Base-by-base conservation (phyloP, 2,888 invertebrate genomes). In the Drosophila nigricruria region DNA sequence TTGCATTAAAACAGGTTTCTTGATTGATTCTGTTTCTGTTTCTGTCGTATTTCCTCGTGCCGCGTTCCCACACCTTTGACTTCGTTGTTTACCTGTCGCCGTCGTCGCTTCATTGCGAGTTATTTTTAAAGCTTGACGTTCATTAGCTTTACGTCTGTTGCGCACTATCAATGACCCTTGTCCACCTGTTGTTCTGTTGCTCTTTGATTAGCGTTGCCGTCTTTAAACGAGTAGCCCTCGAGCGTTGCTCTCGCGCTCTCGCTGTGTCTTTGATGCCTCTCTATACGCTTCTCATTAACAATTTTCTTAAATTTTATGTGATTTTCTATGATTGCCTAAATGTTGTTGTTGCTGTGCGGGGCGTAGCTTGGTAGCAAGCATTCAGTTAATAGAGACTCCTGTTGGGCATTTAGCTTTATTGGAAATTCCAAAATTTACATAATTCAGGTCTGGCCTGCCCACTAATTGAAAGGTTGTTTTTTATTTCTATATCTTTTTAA, bases 1-100 rank as follows among this genome's bases (percentile, higher is more conserved):
- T 69, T 82, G 69, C 72, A 64, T 62, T 62, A 50, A 69, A 87
- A 87, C 87, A 50, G 72, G 82, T 82, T 87, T 60, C 63, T 59
- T 64, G 61, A 63, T 72, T 67, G 73, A 67, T 63, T 70, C 62
- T 52, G 47, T 50, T 57, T 43, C 38, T 40, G 9, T 18, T 18
- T 18, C 10, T 20, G 14, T 20, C 3, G 40, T 68, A 58, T 40
- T 82, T 63, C 57, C 64, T 67, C 25, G 50, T 61, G 36, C 23
- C 66, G 36, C 30, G 58, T 81, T 81, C 75, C 79, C 84, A 78
- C 81, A 77, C 77, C 77, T 78, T 61, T 45, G 14, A 61, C 54
- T 25, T 38, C 20, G 62, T 34, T 52, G 67, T 63, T 57, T 58
- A 69, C 73, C 85, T 69, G 66, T 63, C 40, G 52, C 45, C 50